These are phyloP conservation scores for Oceanodroma tethys DNA, from an alignment of 2,113 vertebrate species.

Conservation along the genomic window DNA sequence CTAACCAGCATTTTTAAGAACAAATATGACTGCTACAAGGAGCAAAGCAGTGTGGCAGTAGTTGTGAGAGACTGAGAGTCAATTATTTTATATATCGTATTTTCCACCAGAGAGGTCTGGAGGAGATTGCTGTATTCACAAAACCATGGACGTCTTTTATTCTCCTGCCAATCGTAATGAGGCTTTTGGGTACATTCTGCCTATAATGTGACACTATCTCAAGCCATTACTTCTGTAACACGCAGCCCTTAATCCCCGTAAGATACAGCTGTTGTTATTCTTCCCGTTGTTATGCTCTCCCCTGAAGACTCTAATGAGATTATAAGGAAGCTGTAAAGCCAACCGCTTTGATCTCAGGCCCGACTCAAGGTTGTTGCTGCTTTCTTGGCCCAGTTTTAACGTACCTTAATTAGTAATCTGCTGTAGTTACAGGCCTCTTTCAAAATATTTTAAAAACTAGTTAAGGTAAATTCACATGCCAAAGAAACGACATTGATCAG, in stretches of 20 bases:
- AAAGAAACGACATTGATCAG: background rate
- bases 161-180: background rate
- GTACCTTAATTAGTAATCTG: background rate
- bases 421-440: background rate
- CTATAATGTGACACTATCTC: background rate
- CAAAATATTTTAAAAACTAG: background rate
- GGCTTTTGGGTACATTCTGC: background rate
- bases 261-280: background rate
- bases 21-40: background rate
- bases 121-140: conserved; percentile 1
- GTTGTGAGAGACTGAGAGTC: background rate
- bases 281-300: background rate
- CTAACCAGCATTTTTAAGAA: conserved; percentile 2
- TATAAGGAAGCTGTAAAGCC: conserved; percentile 1
- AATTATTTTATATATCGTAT: conserved; percentile 26
- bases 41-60: background rate
- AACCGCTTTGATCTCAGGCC: conserved; percentile 23
- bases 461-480: background rate
- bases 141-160: background rate
- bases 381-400: conserved; percentile 3
- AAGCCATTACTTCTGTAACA: background rate
- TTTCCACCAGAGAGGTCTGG: background rate
- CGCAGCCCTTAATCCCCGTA: conserved; percentile 11
- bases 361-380: background rate
- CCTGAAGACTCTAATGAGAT: conserved; percentile 38